Conservation (phyloP, 2,113 vertebrate species). For the Syngnathoides biaculeatus region DNA sequence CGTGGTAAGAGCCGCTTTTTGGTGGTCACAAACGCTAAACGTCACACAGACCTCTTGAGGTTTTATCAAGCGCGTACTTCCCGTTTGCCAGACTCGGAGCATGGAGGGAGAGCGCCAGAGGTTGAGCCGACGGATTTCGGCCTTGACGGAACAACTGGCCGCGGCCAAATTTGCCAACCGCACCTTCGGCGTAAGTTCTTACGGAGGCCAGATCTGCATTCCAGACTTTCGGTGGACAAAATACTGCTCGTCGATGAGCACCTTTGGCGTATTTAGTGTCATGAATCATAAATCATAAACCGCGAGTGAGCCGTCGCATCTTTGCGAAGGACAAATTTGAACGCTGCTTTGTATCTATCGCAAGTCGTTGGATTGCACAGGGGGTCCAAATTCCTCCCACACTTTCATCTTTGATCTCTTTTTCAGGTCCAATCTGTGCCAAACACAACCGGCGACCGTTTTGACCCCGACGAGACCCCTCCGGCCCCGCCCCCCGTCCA, state of each 20-base stretch:
- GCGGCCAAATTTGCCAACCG: conserved; percentile 65
- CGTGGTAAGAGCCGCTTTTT: conserved; percentile 61
- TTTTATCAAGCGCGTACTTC: conserved; percentile 1
- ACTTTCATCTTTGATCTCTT: conserved; percentile 10
- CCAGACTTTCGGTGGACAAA: no score
- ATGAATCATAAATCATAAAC: no score
- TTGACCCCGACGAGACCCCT: conserved; percentile 51
- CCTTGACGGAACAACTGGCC: conserved; percentile 68
- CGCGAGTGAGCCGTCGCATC: no score
- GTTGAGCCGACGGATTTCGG: conserved; percentile 69
- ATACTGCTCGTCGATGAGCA: no score
- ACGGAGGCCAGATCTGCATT: not conserved
- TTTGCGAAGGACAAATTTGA: no score
- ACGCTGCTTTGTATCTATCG: no score
- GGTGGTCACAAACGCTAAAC: not conserved
- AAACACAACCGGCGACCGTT: conserved; percentile 48
- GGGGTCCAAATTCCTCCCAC: not conserved
- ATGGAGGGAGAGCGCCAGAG: conserved; percentile 68
- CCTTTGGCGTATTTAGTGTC: no score
- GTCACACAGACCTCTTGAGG: not conserved
- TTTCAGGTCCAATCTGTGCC: conserved; percentile 54
- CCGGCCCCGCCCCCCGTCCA: conserved; percentile 64
- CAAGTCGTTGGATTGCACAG: no score
- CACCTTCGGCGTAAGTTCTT: conserved; percentile 64
- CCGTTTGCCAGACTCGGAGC: conserved; percentile 54